Evolutionary conservation across 2,888 invertebrate species (phyloP).

Genomic region (Cremastinae sp.): DNA sequence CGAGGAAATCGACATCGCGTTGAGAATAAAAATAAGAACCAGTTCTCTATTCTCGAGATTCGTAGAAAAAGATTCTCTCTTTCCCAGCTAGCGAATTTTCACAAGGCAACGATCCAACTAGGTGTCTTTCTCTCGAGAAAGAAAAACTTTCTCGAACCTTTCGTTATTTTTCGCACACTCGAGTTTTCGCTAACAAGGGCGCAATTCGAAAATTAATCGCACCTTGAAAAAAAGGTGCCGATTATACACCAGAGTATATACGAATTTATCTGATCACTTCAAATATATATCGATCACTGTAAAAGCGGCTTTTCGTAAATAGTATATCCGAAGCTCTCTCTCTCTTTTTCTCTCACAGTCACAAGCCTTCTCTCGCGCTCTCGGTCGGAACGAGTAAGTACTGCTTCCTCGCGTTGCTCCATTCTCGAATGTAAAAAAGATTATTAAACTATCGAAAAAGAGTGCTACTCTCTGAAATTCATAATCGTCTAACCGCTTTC

Average conservation of each 20-base stretch:
- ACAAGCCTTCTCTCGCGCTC: too few species aligned
- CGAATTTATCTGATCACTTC: too few species aligned
- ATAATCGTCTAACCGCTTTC: slow-evolving; percentile 18
- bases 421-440: not conserved
- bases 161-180: too few species aligned
- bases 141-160: too few species aligned
- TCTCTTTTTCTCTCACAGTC: too few species aligned
- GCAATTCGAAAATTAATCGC: slow-evolving; percentile 20
- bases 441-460: not conserved
- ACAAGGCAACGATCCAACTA: too few species aligned
- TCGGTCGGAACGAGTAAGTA: too few species aligned
- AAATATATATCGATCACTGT: too few species aligned
- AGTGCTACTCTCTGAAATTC: not conserved
- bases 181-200: slow-evolving; percentile 18
- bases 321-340: too few species aligned
- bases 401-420: too few species aligned
- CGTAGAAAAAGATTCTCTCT: slow-evolving; percentile 39
- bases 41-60: not conserved
- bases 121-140: too few species aligned
- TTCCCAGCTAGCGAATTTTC: slow-evolving; percentile 9
- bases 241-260: slow-evolving; percentile 62
- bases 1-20: slow-evolving; percentile 22
- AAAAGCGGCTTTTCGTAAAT: too few species aligned
- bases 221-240: slow-evolving; percentile 35
- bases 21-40: slow-evolving; percentile 11